Percentiles rank a stretch among this genome's conserved stretches.
phyloP scores from a whole-genome alignment of 2,797 vertebrate genomes.

The Danionella dracula region DNA sequence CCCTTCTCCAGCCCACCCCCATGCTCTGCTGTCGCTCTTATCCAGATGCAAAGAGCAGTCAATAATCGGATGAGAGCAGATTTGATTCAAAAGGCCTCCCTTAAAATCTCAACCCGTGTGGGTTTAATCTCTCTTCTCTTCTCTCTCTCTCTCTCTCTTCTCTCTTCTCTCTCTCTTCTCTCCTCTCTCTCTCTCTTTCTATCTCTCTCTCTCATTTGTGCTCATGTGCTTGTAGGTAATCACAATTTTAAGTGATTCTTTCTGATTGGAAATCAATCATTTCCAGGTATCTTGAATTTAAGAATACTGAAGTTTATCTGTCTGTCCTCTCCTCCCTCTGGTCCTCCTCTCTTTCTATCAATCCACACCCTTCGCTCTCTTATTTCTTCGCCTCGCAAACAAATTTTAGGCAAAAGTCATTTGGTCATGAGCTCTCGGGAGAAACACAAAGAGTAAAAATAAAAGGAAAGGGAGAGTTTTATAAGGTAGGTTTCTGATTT shows the following conservation, averaged over 20 bases:
- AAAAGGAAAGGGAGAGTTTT: slow-evolving; percentile 33
- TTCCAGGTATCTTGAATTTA: background rate
- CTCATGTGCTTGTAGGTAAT: slow-evolving; percentile 2
- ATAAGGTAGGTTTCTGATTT: too few species aligned
- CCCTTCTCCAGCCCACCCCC: too few species aligned
- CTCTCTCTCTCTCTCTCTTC: slow-evolving; percentile 11
- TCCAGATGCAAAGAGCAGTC: slow-evolving; percentile 78
- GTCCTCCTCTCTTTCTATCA: slow-evolving; percentile 14
- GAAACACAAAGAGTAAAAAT: slow-evolving; percentile 60
- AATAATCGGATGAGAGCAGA: slow-evolving; percentile 78
- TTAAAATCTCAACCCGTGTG: slow-evolving; percentile 73
- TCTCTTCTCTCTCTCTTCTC: slow-evolving; percentile 50
- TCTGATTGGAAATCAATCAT: too few species aligned
- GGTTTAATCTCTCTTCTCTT: slow-evolving; percentile 75
- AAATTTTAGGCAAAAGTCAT: slow-evolving; percentile 76
- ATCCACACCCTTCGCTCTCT: slow-evolving; percentile 49
- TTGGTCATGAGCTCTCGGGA: slow-evolving; percentile 65
- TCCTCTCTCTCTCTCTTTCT: background rate
- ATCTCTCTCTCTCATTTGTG: slow-evolving; percentile 42
- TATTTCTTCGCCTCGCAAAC: slow-evolving; percentile 62
- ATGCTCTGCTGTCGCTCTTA: slow-evolving; percentile 66
- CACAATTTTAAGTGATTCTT: too few species aligned
- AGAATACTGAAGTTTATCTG: slow-evolving; percentile 15
- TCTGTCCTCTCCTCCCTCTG: slow-evolving; percentile 17
- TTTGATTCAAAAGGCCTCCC: slow-evolving; percentile 74